Conservation (phyloP, 1,140 invertebrate species). For the Calosoma granatense region DNA sequence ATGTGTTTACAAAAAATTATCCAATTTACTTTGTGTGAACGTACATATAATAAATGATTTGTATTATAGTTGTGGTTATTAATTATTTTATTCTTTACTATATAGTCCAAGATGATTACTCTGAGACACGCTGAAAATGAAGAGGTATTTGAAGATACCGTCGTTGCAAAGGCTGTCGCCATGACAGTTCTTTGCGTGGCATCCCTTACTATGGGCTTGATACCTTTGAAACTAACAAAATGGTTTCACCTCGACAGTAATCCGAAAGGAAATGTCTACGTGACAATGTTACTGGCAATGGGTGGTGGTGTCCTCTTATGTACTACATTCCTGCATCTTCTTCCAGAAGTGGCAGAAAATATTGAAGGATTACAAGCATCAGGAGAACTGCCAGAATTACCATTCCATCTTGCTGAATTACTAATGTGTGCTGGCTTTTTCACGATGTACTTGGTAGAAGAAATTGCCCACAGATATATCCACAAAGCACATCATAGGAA, state of each 20-base stretch:
- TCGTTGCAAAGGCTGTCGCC: conserved; percentile 54
- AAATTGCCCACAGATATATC: conserved; percentile 62
- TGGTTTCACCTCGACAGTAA: conserved; percentile 46
- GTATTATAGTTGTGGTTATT: background rate
- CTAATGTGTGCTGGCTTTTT: conserved; percentile 72
- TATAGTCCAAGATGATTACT: background rate
- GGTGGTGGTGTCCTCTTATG: conserved; percentile 85
- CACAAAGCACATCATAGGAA: conserved; percentile 37
- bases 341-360: conserved; percentile 76
- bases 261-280: conserved; percentile 36
- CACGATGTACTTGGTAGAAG: conserved; percentile 75
- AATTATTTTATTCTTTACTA: background rate
- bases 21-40: background rate
- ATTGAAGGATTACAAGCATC: conserved; percentile 44
- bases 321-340: conserved; percentile 80
- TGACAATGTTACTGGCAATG: conserved; percentile 64
- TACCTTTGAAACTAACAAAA: conserved; percentile 56
- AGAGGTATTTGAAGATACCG: conserved; percentile 10
- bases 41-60: background rate
- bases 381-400: conserved; percentile 37
- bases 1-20: background rate
- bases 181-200: conserved; percentile 58
- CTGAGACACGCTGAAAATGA: background rate
- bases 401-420: conserved; percentile 57
- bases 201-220: conserved; percentile 54